phyloP scores from a whole-genome alignment of 2,113 vertebrate genomes.

The Centrocercus urophasianus region DNA sequence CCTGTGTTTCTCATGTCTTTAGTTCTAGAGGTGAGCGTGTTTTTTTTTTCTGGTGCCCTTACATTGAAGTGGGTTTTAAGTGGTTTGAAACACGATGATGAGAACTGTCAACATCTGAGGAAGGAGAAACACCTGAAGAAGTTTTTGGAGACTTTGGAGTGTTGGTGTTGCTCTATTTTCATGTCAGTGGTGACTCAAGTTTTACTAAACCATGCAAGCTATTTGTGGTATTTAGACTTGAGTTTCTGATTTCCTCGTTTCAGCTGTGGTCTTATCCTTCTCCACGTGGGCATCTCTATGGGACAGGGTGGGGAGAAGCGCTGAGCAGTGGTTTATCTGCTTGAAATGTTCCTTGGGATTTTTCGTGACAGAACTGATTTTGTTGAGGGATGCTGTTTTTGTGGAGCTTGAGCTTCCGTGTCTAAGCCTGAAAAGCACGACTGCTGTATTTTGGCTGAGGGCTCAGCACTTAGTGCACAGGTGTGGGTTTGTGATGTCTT shows the following conservation, averaged over 20 bases:
- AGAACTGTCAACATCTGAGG: not conserved
- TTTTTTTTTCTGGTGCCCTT: not conserved
- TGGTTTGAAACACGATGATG: not conserved
- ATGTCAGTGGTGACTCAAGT: not conserved
- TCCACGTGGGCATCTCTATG: fast-evolving
- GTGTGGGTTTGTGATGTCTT: no score
- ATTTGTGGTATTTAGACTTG: not conserved
- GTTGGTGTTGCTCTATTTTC: not conserved
- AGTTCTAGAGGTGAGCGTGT: not conserved
- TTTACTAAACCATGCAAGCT: not conserved
- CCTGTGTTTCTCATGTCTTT: not conserved
- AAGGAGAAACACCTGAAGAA: not conserved
- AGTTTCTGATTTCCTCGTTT: not conserved
- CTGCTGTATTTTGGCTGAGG: fast-evolving
- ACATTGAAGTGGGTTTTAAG: not conserved
- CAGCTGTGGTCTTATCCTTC: fast-evolving
- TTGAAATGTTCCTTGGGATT: not conserved
- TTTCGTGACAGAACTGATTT: fast-evolving
- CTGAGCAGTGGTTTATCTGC: not conserved
- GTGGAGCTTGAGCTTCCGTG: not conserved
- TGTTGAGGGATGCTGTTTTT: not conserved
- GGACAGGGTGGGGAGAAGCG: not conserved
- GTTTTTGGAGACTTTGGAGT: not conserved
- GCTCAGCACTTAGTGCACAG: not conserved
- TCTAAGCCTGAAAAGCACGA: not conserved